Base-by-base conservation (phyloP, 1,140 invertebrate species). In the Polypedilum pembai region DNA sequence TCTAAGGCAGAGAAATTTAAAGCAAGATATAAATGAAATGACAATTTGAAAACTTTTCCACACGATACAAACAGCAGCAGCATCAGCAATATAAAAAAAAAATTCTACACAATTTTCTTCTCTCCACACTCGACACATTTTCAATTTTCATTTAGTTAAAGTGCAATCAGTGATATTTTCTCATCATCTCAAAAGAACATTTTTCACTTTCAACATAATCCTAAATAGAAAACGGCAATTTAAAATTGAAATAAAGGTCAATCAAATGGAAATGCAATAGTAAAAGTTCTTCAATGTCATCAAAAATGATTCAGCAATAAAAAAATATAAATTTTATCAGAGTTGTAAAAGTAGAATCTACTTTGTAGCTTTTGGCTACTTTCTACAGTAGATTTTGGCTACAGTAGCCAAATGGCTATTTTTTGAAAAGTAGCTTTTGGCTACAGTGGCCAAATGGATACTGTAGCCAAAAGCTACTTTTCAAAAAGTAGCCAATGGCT, bases 191-290 rank as follows among this genome's bases (percentile, higher is more conserved):
- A 15, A 56, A 56, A 56, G 45, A 56, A 12, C 45, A 56, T 56
- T 56, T 56, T 56, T 56, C 45, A 56, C 45, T 56, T 56, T 56
- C 45, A 56, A 56, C n/a, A 56, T 56, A 56, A 56, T 56, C 45
- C 45, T 56, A 3, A 33, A 33, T 5, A 33, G 45, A 45, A 45
- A 45, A 45, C 12, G 12, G 45, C 45, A 56, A n/a, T 56, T 15
- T 56, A 18, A 69, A 18, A 69, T 20, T 69, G 65, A 69, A 69
- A 69, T 69, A 69, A 69, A 69, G 65, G 65, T 69, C 65, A 69
- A 69, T 69, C 65, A 21, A 18, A 69, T 69, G 65, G 20, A 69
- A 69, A 18, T 4, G 7, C 17, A 20, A n/a, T n/a, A n/a, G n/a
- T n/a, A n/a, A n/a, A n/a, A 56, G 24, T 33, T 33, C 12, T 56